Base-by-base conservation (phyloP, 2,888 invertebrate genomes). In the Anaspis maculata region DNA sequence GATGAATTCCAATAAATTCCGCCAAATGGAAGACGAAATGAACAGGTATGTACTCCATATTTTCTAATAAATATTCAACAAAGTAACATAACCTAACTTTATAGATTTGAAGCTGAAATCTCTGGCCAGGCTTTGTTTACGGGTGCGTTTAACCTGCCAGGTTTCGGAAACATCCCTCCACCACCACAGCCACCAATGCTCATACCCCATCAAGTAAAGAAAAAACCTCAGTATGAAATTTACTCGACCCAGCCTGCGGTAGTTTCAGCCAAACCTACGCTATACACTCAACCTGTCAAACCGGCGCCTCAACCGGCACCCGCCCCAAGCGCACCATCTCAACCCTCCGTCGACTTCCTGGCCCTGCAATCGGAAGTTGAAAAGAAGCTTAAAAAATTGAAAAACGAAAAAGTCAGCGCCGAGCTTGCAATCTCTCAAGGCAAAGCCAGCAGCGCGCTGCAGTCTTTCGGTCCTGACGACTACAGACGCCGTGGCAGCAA, bases 11-110 rank as follows among this genome's bases (percentile, higher is more conserved):
- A 36, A 72, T 29, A 81, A 79, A 70, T 73, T 77, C 50, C 73
- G 79, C 49, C 79, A 83, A 64, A 90, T 90, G 80, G 90, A 91
- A 67, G 89, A 89, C 67, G 90, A 91, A 71, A 85, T 90, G 81
- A 88, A 82, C 59, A 79, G 86, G 83, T 84, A 67, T 61, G 57
- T 48, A 26, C 30, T 38, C 21, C 23, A 32, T 32, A 34, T 9
- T 33, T 22, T 5, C n/a, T n/a, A n/a, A n/a, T n/a, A n/a, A n/a
- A n/a, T n/a, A n/a, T n/a, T n/a, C n/a, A n/a, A n/a, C 10, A 21
- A 9, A 5, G 12, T 24, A 30, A 15, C 32, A 3, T 34, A 34
- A 34, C 27, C 34, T 34, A 26, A 31, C 16, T 28, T 39, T 38
- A 16, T 48, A 86, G 89, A 54, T 90, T 90, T 58, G 90, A 90